These are phyloP conservation scores for Erithacus rubecula DNA, from an alignment of 2,797 vertebrate genomes.

Conservation along the genomic window DNA sequence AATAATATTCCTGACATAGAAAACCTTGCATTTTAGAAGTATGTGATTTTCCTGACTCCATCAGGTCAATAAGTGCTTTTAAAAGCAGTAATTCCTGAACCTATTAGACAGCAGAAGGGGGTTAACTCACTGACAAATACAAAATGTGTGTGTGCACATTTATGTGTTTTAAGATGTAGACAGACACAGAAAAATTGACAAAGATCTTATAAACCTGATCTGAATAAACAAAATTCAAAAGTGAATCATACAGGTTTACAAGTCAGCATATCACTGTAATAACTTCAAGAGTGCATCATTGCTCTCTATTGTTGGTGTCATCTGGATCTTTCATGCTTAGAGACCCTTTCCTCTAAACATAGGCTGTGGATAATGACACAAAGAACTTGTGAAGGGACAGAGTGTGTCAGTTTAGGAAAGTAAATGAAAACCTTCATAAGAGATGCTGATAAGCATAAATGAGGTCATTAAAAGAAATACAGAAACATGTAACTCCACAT, in stretches of 20 bases:
- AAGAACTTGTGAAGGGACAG: background rate
- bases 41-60: background rate
- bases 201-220: background rate
- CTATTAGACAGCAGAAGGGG: background rate
- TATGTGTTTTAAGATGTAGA: background rate
- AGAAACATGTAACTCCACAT: background rate
- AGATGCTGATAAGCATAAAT: background rate
- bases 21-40: background rate
- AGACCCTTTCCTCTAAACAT: background rate
- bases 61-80: background rate
- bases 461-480: background rate
- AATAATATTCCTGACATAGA: background rate
- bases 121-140: background rate
- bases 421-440: background rate
- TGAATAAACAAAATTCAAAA: background rate
- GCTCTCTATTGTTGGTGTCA: background rate
- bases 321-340: background rate
- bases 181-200: background rate
- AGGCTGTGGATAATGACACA: background rate
- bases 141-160: background rate
- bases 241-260: background rate
- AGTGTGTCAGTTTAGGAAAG: background rate
- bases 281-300: fast-evolving
- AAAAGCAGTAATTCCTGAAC: background rate
- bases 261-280: background rate